A percentile compares a stretch with the other conserved stretches of the same genome.
phyloP scores from a whole-genome alignment of 2,888 invertebrate genomes.

The Linnaemya vulpina region DNA sequence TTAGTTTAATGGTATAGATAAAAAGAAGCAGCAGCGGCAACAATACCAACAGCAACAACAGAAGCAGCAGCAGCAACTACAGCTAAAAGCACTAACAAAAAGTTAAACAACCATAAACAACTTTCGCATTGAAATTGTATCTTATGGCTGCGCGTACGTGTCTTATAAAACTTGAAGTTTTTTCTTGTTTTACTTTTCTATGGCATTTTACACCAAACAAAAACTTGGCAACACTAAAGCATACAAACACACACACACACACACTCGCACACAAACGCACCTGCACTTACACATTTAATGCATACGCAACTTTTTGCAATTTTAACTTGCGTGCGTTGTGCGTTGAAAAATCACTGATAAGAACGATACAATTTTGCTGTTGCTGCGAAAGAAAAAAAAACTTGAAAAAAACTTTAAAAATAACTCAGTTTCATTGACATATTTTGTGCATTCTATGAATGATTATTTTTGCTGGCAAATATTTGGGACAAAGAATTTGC shows the following conservation, averaged over 20 bases:
- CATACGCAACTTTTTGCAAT: neutral
- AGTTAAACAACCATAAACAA: constrained; percentile 66
- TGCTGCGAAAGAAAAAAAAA: constrained; percentile 37
- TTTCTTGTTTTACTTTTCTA: constrained; percentile 6
- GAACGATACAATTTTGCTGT: constrained; percentile 46
- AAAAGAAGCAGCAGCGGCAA: constrained; percentile 36
- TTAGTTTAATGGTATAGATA: constrained; percentile 39
- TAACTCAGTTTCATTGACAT: constrained; percentile 30
- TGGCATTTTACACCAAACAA: constrained; percentile 30
- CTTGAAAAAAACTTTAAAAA: constrained; percentile 35
- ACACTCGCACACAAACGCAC: neutral
- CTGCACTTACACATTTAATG: neutral
- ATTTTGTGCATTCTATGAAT: neutral
- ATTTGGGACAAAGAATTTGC: constrained; percentile 15
- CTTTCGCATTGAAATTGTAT: constrained; percentile 73
- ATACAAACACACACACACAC: neutral
- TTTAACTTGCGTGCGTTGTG: constrained; percentile 49
- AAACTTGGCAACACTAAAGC: constrained; percentile 11
- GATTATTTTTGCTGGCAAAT: neutral
- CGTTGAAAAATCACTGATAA: constrained; percentile 50
- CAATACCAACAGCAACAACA: constrained; percentile 15
- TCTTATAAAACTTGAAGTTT: constrained; percentile 49
- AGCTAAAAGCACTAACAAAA: constrained; percentile 13
- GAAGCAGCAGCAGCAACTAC: constrained; percentile 7
- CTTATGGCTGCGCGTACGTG: constrained; percentile 71